Conservation (phyloP, 2,888 invertebrate species). For the Helobdella robusta region DNA sequence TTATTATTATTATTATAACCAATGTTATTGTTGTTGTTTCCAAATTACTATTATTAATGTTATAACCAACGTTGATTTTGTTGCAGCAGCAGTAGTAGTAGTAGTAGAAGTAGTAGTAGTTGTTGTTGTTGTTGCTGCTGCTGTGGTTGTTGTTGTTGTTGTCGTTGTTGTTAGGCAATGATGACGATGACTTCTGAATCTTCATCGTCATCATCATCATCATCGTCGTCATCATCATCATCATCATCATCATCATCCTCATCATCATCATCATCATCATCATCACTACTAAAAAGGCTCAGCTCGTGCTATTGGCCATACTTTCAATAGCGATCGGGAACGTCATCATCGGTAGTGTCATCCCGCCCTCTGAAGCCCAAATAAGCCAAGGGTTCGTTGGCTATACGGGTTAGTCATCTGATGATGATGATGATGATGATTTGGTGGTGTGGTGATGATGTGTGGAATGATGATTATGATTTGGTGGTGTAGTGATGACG, state of each 20-base stretch:
- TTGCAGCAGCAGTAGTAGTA: neutral
- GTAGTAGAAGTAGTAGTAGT: neutral
- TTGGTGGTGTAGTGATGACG: too few relatives aligned
- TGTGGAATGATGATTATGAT: too few relatives aligned
- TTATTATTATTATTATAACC: neutral
- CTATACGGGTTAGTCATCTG: constrained; percentile 61
- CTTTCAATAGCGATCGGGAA: constrained; percentile 77
- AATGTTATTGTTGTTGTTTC: neutral
- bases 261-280: neutral
- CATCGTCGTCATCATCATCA: neutral
- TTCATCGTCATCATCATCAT: too few relatives aligned
- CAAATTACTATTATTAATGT: too few relatives aligned
- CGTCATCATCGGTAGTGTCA: constrained; percentile 74
- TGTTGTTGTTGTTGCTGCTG: neutral
- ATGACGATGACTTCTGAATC: neutral
- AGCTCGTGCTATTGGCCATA: constrained; percentile 75
- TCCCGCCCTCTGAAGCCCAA: constrained; percentile 66
- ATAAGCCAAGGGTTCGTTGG: constrained; percentile 75
- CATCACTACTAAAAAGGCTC: constrained; percentile 57
- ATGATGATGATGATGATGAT: too few relatives aligned
- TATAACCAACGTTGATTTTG: neutral
- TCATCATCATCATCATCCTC: too few relatives aligned
- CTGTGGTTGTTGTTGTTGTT: too few relatives aligned
- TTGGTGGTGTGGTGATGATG: too few relatives aligned
- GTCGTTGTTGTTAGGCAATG: too few relatives aligned